Base-by-base conservation (phyloP, 2,113 vertebrate genomes). In the Caretta caretta region DNA sequence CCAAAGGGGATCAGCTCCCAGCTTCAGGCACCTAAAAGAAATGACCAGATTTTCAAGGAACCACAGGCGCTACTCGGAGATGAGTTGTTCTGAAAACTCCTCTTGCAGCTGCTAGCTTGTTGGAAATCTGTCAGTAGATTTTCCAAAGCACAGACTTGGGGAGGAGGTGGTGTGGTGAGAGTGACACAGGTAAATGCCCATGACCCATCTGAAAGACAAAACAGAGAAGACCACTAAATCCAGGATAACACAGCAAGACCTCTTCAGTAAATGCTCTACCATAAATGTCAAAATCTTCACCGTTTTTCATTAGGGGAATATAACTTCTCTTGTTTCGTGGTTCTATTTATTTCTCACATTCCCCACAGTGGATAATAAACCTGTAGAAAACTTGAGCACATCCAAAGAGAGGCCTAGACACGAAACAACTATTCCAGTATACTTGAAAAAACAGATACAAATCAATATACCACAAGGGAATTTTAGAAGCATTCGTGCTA, bases 281-380 rank as follows among this genome's bases (percentile, higher is more conserved):
- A 56, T 51, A 93, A 83, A 82, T 92, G 72, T 78, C 42, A 94
- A 95, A 87, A 69, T 5, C n/a, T 42, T 51, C 76, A 24, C 80
- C 48, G 69, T 79, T 96, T 96, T 95, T 83, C 69, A 82, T 42
- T 9, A 86, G 48, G 20, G 35, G 48, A 94, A 86, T 75, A 93
- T 46, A 96, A 94, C 17, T 83, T 6, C 51, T 75, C 94, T 5
- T 78, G 25, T 80, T 57, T 25, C 46, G n/a, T 72, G 65, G 65
- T 38, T 72, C 8, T 42, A 10, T 24, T 82, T 90, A 80, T 14
- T 3, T 3, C 1, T 0, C 0, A 6, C 83, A 69, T 94, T 93
- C 17, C 17, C n/a, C 48, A 82, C 80, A 83, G 76, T 80, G 38
- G 4, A 49, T 62, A 53, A 53, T 62, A 92, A 48, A 48, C 50